These are phyloP conservation scores for Sinotaia quadrata DNA, from an alignment of 2,888 invertebrate genomes.

Conservation along the genomic window DNA sequence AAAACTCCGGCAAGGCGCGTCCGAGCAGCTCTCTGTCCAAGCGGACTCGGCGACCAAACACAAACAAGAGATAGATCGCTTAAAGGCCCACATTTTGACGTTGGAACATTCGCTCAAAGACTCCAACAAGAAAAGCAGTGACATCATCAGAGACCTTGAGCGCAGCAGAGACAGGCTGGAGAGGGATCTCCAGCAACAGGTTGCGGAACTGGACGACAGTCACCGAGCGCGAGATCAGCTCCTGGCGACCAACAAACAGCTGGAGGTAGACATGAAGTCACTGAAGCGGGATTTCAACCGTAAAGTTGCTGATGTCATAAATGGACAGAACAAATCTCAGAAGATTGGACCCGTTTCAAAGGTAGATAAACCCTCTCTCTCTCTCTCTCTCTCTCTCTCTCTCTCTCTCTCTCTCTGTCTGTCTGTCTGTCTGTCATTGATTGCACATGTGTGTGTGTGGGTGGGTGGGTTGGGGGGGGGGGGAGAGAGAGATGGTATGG, in stretches of 20 bases:
- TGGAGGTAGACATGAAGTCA: constrained; percentile 62
- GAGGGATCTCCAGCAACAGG: constrained; percentile 56
- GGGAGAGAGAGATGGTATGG: too few species aligned
- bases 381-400: constrained; percentile 8
- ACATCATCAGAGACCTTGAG: constrained; percentile 50
- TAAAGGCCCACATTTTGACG: constrained; percentile 46
- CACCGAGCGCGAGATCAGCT: constrained; percentile 56
- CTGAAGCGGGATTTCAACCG: constrained; percentile 59
- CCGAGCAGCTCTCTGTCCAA: constrained; percentile 52
- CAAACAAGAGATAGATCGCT: constrained; percentile 54
- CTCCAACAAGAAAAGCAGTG: constrained; percentile 45
- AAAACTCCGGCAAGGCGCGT: constrained; percentile 54
- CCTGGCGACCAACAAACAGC: constrained; percentile 53
- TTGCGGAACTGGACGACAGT: constrained; percentile 55
- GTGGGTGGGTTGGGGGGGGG: too few species aligned
- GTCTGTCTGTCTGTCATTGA: too few species aligned
- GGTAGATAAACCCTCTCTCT: too few species aligned
- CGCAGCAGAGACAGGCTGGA: constrained; percentile 54
- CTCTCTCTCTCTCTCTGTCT: constrained; percentile 1
- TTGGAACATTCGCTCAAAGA: constrained; percentile 57
- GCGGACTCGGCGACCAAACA: constrained; percentile 52
- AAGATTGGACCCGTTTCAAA: background rate
- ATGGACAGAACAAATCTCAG: constrained; percentile 1
- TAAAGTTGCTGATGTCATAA: constrained; percentile 53
- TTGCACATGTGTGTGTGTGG: too few species aligned